Base-by-base conservation (phyloP, 2,888 invertebrate species). In the Nemurella pictetii region DNA sequence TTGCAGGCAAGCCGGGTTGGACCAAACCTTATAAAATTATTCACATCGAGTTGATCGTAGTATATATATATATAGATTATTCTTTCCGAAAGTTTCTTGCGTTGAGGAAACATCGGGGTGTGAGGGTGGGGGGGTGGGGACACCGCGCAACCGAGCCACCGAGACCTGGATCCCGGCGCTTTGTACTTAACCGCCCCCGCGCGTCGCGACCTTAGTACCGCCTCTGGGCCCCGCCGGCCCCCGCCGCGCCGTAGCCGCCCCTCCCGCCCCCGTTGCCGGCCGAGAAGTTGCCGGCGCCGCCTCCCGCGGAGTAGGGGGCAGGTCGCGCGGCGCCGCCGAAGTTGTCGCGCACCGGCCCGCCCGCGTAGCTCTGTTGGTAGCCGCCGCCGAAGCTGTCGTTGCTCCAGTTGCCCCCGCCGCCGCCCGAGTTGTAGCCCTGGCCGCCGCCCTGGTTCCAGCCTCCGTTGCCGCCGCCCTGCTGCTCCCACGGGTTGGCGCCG, bases 381-480 rank as follows among this genome's bases (percentile, higher is more conserved):
- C 83, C 83, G n/a, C 73, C 75, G 4, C 83, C 83, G 36, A 83
- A 83, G 83, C 28, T 75, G 28, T 83, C 73, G 73, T 87, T 86
- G 73, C 87, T 87, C 5, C 87, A 87, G 86, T 87, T 86, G 27
- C 86, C 86, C 15, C 87, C 86, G 73, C 87, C 87, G 29, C 87
- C 88, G 27, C 87, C 88, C 30, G 85, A 35, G 28, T 86, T 86
- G 83, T 86, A 86, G 32, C 84, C 83, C 83, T 81, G 82, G 15
- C 55, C 55, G n/a, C 85, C 87, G 75, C 88, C 87, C 86, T 88
- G 87, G 83, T 86, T 87, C 73, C 88, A 87, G 32, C 87, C 87
- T 28, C 87, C 87, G 86, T 86, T 86, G 35, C 87, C 87, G 26
- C 86, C 86, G 30, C 86, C 85, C 29, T 87, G 85, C 7, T 86